A percentile compares a stretch with the other conserved stretches of the same genome.
phyloP scores from a whole-genome alignment of 2,888 invertebrate genomes.

The Lathronympha strigana region DNA sequence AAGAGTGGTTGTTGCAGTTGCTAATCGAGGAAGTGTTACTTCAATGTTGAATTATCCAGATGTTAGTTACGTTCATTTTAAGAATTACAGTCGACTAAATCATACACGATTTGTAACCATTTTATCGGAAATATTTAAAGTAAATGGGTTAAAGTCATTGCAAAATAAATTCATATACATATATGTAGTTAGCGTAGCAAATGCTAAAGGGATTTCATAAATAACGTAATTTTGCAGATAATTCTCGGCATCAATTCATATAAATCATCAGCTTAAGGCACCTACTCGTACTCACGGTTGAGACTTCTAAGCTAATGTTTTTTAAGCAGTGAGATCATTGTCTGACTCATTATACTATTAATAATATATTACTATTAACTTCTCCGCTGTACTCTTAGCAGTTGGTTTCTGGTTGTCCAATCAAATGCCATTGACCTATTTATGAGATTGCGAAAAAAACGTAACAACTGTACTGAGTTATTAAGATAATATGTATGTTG shows the following conservation, averaged over 20 bases:
- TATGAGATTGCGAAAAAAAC: slow-evolving; percentile 49
- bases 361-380: slow-evolving; percentile 56
- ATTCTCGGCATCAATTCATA: too few species aligned
- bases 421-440: slow-evolving; percentile 71
- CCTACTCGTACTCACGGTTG: background rate
- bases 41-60: background rate
- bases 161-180: too few species aligned
- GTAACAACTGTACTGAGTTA: background rate
- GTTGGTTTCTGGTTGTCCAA: slow-evolving; percentile 56
- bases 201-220: too few species aligned
- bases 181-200: too few species aligned
- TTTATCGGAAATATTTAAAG: background rate
- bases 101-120: background rate
- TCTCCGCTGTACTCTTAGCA: slow-evolving; percentile 49
- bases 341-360: slow-evolving; percentile 45
- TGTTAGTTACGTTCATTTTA: background rate
- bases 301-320: slow-evolving; percentile 21
- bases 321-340: slow-evolving; percentile 62
- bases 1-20: slow-evolving; percentile 37
- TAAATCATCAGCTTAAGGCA: background rate
- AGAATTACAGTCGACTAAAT: background rate
- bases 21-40: slow-evolving; percentile 39
- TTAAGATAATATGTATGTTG: slow-evolving; percentile 9
- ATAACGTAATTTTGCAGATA: too few species aligned
- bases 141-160: background rate